Evolutionary conservation across 2,888 invertebrate species (phyloP), one percentile per base, ranked within the genome.

Genomic region (Ametastegia equiseti): DNA sequence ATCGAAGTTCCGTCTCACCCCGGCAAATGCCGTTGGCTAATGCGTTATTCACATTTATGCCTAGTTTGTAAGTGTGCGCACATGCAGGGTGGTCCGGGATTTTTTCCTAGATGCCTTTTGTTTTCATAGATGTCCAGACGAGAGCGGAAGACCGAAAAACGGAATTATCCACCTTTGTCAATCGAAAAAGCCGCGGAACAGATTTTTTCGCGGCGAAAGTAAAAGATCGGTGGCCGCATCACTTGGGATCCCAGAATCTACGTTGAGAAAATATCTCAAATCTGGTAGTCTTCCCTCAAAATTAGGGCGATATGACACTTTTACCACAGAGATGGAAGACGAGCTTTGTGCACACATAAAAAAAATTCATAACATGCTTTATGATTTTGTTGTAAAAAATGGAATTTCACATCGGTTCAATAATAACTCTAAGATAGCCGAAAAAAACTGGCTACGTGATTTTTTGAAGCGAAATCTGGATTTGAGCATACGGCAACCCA

Each of bases 201-300:
- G 5, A 54, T 82, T 81, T 71, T 81, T 30, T 19, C 79, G 45
- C 81, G 65, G 65, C 15, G 36, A 65, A 7, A 65, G 65, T 65
- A 65, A 65, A 65, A 65, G 65, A 33, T 65, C 36, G 39, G 79
- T 63, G 33, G 79, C 79, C 39, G 7, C 33, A 60, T 63, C 60
- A 60, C 36, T 83, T 81, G 84, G 82, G 39, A 83, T 85, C 73
- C 69, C 82, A 36, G 85, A 85, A 82, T 82, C 83, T 47, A 82
- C 85, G 30, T 57, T 85, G 19, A 80, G 85, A 45, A 85, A 85
- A 83, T 45, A 84, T 39, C 75, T 84, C 54, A 85, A 84, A 83
- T 36, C 57, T 45, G 82, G 36, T 27, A 60, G 73, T 42, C 67
- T 79, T 57, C 81, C 81, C 57, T 81, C 82, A 39, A 65, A 65